These are phyloP conservation scores for Sinodicranocentrus sp. DNA, from an alignment of 2,888 invertebrate genomes.

Conservation along the genomic window DNA sequence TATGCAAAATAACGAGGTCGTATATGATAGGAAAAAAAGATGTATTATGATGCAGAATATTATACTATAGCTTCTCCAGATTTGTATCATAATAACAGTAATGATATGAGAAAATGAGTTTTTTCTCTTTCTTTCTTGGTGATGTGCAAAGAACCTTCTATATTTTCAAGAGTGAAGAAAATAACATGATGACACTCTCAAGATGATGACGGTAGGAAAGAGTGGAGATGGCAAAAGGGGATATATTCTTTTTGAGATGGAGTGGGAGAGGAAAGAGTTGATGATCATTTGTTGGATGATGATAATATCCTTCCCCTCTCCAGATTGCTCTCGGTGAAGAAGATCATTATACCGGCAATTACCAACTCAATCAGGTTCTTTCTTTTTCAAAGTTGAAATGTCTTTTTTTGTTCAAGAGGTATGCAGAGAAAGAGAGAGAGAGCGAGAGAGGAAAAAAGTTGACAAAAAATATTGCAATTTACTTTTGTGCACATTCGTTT, in stretches of 20 bases:
- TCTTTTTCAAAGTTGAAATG: no score
- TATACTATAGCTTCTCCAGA: neutral
- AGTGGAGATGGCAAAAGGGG: conserved; percentile 17
- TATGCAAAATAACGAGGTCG: conserved; percentile 17
- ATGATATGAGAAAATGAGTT: conserved; percentile 18
- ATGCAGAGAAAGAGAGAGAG: no score
- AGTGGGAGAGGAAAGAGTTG: conserved; percentile 2
- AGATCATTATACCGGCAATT: conserved; percentile 35
- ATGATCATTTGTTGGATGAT: neutral
- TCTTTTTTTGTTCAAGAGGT: no score
- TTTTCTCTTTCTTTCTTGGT: conserved; percentile 18
- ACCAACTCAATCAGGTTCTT: conserved; percentile 38
- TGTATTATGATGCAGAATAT: neutral
- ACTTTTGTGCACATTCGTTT: no score
- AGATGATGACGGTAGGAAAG: neutral
- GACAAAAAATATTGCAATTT: no score
- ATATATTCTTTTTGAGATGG: no score
- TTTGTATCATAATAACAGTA: conserved; percentile 17
- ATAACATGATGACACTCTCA: neutral
- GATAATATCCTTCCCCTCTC: neutral
- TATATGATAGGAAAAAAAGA: neutral
- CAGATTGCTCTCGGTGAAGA: conserved; percentile 2
- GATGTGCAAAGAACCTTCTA: conserved; percentile 54
- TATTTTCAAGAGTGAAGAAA: neutral
- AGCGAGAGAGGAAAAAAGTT: no score